Evolutionary conservation across 2,797 vertebrate genomes (phyloP).

Genomic region (Chrosomus eos): DNA sequence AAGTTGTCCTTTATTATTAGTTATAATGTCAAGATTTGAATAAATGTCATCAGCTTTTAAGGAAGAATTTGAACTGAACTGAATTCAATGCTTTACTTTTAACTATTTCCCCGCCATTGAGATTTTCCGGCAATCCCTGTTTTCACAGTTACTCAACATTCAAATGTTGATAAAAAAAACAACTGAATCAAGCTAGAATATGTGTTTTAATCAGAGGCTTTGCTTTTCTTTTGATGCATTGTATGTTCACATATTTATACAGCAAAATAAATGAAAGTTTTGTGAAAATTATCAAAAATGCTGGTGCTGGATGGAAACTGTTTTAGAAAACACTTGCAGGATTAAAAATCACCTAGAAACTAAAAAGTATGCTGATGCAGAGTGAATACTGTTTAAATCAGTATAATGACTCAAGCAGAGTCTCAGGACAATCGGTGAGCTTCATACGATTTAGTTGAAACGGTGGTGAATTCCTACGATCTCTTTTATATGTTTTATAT

Average conservation of each 20-base stretch:
- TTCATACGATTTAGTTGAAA: too few relatives aligned
- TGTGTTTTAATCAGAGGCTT: neutral
- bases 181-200: too few relatives aligned
- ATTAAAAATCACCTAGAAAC: neutral
- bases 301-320: neutral
- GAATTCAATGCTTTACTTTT: neutral
- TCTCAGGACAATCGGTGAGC: too few relatives aligned
- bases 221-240: neutral
- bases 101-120: neutral
- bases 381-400: too few relatives aligned
- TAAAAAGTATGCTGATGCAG: too few relatives aligned
- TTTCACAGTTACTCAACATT: neutral
- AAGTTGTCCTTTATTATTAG: neutral
- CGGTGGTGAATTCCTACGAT: too few relatives aligned
- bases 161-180: too few relatives aligned
- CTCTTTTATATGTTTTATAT: neutral
- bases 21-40: neutral
- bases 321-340: neutral
- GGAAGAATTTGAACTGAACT: neutral
- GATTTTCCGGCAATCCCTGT: neutral
- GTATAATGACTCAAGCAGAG: too few relatives aligned
- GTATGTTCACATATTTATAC: neutral
- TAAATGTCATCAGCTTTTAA: conserved; percentile 4
- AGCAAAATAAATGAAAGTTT: neutral
- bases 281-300: neutral